A percentile compares a stretch with the other conserved stretches of the same genome.
Conservation (phyloP, 1,140 invertebrate species). For the Dolichoris vasculosae region DNA sequence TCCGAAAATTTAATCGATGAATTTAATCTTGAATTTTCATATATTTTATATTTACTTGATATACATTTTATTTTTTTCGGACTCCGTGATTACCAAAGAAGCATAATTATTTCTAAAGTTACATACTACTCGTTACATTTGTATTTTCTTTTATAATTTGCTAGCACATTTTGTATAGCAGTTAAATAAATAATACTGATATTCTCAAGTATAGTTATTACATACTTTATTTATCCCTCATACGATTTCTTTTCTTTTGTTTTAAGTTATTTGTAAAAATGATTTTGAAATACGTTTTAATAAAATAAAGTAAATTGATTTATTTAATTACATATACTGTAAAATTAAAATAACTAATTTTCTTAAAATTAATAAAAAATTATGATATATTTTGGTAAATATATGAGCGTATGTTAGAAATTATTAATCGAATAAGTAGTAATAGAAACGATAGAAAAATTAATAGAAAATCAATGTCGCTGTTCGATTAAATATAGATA, state of each 20-base stretch:
- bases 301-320: neutral
- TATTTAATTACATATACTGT: neutral
- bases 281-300: neutral
- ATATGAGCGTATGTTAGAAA: neutral
- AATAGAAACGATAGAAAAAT: neutral
- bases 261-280: neutral
- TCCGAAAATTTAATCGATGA: slow-evolving; percentile 29
- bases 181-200: slow-evolving; percentile 68
- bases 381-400: neutral
- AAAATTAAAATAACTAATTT: neutral
- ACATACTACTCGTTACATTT: slow-evolving; percentile 66
- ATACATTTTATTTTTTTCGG: slow-evolving; percentile 1
- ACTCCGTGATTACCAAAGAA: slow-evolving; percentile 62
- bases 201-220: slow-evolving; percentile 57
- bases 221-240: slow-evolving; percentile 13
- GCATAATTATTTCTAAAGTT: slow-evolving; percentile 62
- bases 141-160: slow-evolving; percentile 58
- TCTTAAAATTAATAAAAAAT: neutral
- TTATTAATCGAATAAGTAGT: neutral
- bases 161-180: slow-evolving; percentile 61
- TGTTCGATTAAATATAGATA: neutral
- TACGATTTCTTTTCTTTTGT: neutral
- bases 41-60: neutral
- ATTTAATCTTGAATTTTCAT: slow-evolving; percentile 29
- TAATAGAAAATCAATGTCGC: neutral